Evolutionary conservation across 2,113 vertebrate genomes (phyloP), one percentile per base, ranked within the genome.

Genomic region (Dunckerocampus dactyliophorus): DNA sequence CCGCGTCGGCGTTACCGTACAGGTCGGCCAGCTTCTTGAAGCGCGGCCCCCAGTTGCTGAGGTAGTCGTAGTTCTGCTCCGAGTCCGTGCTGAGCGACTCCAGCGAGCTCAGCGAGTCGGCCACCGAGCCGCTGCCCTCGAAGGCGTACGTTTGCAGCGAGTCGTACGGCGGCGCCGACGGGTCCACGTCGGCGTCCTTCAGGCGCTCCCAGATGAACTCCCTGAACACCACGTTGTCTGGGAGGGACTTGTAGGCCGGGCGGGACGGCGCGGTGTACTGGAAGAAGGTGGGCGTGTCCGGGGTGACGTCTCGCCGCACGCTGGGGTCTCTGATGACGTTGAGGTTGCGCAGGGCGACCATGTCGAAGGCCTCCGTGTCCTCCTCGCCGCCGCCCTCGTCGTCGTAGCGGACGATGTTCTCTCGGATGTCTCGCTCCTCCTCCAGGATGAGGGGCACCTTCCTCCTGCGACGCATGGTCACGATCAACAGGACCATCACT

Each of bases 191-290:
- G 0, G 95, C 95, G 51, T 95, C 95, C 50, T 95, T 97, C 69
- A 99, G 92, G 64, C 95, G 90, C 46, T 98, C 95, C 95, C 96
- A 98, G 43, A 98, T 98, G 74, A 98, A 98, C 70, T 98, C 95
- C 71, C 95, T 89, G 77, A 98, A 98, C 66, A 97, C 93, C 13
- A 97, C 91, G 2, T 98, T 96, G 76, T 98, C 95, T 0, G 95
- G 96, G 59, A 94, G 91, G 54, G 91, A 92, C 77, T 93, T 95
- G 75, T 93, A 93, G 12, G 91, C 58, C 0, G 93, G 92, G 11
- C 82, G 83, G 0, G 77, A 17, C 1, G 69, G 46, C 1, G 85
- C 86, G 16, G 94, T 90, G 71, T 95, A 94, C 16, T 93, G 82
- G 47, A 88, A 89, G 82, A 96, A 86, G 63, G 94, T 92, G 14